Evolutionary conservation across 2,888 invertebrate species (phyloP).

Genomic region (Opisthograptis luteolata): DNA sequence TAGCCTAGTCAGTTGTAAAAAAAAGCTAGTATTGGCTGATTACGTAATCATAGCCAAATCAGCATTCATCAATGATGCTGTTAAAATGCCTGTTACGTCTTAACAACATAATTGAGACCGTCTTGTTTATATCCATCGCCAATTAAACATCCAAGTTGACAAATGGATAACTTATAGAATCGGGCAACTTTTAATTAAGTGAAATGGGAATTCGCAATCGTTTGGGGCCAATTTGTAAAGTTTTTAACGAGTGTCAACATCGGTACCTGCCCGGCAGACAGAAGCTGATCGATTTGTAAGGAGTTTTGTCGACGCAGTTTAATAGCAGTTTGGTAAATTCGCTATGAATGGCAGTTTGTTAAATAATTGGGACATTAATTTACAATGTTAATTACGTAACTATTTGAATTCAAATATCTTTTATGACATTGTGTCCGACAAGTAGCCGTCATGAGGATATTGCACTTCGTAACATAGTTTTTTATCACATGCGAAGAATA

Average conservation of each 20-base stretch:
- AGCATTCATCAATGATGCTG: too few relatives aligned
- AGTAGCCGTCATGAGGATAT: too few relatives aligned
- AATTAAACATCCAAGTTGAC: slow-evolving; percentile 34
- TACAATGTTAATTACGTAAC: too few relatives aligned
- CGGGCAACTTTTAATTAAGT: slow-evolving; percentile 74
- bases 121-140: slow-evolving; percentile 23
- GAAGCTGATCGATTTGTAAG: slow-evolving; percentile 20
- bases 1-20: too few relatives aligned
- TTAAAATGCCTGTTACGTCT: too few relatives aligned
- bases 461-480: too few relatives aligned
- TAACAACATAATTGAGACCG: slow-evolving; percentile 17
- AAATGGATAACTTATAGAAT: slow-evolving; percentile 30
- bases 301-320: slow-evolving; percentile 14
- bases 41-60: too few relatives aligned
- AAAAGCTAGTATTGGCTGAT: too few relatives aligned
- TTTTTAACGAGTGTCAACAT: slow-evolving; percentile 67
- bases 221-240: slow-evolving; percentile 67
- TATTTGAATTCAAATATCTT: too few relatives aligned
- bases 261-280: slow-evolving; percentile 23
- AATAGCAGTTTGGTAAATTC: slow-evolving; percentile 5
- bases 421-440: too few relatives aligned
- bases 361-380: background rate
- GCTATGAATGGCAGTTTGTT: slow-evolving; percentile 7
- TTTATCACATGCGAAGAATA: too few relatives aligned
- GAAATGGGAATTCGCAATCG: slow-evolving; percentile 61